phyloP scores from a whole-genome alignment of 92 coral and sea anemone genomes.

The Hydrozoanthus gracilis region DNA sequence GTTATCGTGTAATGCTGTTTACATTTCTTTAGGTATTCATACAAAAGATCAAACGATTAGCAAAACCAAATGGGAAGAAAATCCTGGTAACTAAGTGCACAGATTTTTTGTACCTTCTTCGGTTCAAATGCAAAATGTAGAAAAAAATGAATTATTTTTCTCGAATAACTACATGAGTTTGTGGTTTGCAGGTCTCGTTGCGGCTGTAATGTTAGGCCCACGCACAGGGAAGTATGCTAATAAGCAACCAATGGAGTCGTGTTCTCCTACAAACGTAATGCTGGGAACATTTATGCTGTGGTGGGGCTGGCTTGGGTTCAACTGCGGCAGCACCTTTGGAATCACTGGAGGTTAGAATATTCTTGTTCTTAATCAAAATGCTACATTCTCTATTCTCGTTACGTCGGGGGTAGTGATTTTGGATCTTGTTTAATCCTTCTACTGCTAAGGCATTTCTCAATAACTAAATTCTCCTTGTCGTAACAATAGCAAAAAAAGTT shows the following conservation, averaged over 20 bases:
- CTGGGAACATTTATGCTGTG: constrained; percentile 92
- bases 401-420: too few relatives aligned
- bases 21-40: too few relatives aligned
- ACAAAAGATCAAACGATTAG: too few relatives aligned
- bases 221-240: constrained; percentile 71
- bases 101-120: too few relatives aligned
- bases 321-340: constrained; percentile 98
- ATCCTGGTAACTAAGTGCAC: too few relatives aligned
- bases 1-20: too few relatives aligned
- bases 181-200: constrained; percentile 70
- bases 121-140: not conserved
- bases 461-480: too few relatives aligned
- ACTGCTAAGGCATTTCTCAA: too few relatives aligned
- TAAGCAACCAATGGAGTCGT: constrained; percentile 45
- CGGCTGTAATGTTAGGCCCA: constrained; percentile 84
- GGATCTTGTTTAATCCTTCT: too few relatives aligned
- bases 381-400: too few relatives aligned
- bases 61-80: too few relatives aligned
- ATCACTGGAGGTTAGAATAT: constrained; percentile 77
- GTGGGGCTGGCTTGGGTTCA: constrained; percentile 99
- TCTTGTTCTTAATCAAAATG: not conserved
- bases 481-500: too few relatives aligned
- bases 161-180: not conserved
- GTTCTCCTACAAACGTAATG: constrained; percentile 82
- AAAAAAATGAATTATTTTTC: not conserved